A percentile compares a stretch with the other conserved stretches of the same genome.
These are phyloP conservation scores for Tricholauxania praeusta DNA, from an alignment of 2,888 invertebrate genomes.

Conservation along the genomic window DNA sequence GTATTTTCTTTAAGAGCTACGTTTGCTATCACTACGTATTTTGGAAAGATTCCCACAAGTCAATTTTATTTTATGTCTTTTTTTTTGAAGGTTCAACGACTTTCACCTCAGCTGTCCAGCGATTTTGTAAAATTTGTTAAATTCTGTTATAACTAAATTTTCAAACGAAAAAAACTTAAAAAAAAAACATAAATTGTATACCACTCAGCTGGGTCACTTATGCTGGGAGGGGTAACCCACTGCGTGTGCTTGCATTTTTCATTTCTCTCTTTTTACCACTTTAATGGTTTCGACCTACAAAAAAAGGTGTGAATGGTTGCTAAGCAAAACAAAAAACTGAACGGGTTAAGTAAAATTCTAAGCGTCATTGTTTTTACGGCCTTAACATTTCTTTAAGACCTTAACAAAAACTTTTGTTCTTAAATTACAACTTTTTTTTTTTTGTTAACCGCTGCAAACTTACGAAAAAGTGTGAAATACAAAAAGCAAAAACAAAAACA, in stretches of 20 bases:
- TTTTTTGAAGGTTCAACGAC: background rate
- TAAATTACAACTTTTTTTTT: background rate
- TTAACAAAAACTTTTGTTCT: constrained; percentile 1
- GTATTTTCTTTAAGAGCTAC: no score
- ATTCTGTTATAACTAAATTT: no score
- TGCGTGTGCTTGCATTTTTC: background rate
- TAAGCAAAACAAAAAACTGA: background rate
- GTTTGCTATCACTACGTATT: no score
- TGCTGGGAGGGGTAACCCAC: no score
- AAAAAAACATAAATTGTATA: no score
- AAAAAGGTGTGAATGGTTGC: constrained; percentile 9
- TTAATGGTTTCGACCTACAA: constrained; percentile 14
- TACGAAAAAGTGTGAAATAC: no score
- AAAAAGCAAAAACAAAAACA: no score
- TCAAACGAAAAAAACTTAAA: no score
- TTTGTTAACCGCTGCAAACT: no score
- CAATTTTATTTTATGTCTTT: background rate
- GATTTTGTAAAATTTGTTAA: background rate
- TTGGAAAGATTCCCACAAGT: background rate
- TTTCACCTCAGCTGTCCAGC: constrained; percentile 1
- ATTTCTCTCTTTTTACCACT: background rate
- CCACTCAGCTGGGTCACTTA: no score
- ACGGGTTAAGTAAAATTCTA: background rate
- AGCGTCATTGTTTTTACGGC: background rate
- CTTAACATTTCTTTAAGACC: background rate